A percentile compares a stretch with the other conserved stretches of the same genome.
These are phyloP conservation scores for Gasterosteus nipponicus DNA, from an alignment of 2,113 vertebrate genomes.

Conservation along the genomic window DNA sequence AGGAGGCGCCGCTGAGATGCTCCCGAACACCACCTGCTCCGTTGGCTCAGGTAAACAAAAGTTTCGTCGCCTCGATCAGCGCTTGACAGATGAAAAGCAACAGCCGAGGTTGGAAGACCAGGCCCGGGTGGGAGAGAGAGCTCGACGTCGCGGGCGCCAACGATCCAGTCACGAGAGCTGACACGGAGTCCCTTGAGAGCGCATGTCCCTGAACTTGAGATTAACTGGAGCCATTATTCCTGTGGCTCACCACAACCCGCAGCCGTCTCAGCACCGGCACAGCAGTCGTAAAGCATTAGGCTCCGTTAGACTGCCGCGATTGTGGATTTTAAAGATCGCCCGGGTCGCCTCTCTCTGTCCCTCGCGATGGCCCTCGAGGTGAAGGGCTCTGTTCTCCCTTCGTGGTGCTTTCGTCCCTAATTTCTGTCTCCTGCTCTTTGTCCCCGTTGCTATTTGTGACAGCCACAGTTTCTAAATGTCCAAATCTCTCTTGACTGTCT, in stretches of 20 bases:
- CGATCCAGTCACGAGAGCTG: constrained; percentile 63
- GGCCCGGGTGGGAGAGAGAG: constrained; percentile 41
- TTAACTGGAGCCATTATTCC: constrained; percentile 66
- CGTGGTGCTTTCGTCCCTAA: constrained; percentile 45
- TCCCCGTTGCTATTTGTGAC: constrained; percentile 23
- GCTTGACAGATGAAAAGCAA: constrained; percentile 61
- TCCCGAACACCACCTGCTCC: constrained; percentile 19
- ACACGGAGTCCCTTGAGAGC: constrained; percentile 54
- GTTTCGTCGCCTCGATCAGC: constrained; percentile 51
- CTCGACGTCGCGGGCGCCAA: constrained; percentile 48
- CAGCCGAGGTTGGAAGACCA: constrained; percentile 49
- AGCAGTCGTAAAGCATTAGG: constrained; percentile 63
- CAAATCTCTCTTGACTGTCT: constrained; percentile 21
- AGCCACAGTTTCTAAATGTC: constrained; percentile 24
- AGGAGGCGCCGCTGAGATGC: constrained; percentile 6
- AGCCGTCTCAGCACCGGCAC: constrained; percentile 46
- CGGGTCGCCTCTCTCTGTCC: constrained; percentile 32
- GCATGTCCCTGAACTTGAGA: constrained; percentile 58
- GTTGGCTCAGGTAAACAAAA: constrained; percentile 54
- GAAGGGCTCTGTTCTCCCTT: constrained; percentile 44
- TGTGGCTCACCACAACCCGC: constrained; percentile 50
- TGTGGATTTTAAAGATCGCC: constrained; percentile 63
- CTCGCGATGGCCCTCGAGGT: constrained; percentile 40
- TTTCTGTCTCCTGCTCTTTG: constrained; percentile 34
- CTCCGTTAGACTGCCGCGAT: constrained; percentile 51